These are phyloP conservation scores for Nothocercus julius DNA, from an alignment of 2,113 vertebrate species.

Conservation along the genomic window DNA sequence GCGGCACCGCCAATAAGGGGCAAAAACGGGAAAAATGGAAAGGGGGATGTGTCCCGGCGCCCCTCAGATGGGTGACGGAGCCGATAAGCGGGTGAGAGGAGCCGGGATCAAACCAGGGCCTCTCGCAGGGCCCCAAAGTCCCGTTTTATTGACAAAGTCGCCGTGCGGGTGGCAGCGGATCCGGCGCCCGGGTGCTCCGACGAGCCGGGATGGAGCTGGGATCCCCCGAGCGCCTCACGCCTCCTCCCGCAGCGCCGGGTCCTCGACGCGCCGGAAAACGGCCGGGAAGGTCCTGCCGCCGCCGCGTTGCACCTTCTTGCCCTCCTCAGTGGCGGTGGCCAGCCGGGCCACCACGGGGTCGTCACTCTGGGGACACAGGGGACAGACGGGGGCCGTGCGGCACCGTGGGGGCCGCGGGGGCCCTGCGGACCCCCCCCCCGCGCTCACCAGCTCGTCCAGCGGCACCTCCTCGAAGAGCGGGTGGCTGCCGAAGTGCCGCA, in stretches of 20 bases:
- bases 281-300: slow-evolving; percentile 88
- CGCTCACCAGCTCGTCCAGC: slow-evolving; percentile 85
- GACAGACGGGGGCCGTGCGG: background rate
- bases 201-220: too few species aligned
- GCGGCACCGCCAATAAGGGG: too few species aligned
- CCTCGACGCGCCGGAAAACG: slow-evolving; percentile 83
- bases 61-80: too few species aligned
- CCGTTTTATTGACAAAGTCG: background rate
- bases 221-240: background rate
- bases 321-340: slow-evolving; percentile 89
- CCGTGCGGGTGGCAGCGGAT: background rate
- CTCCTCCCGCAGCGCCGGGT: background rate
- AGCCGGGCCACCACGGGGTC: slow-evolving; percentile 84
- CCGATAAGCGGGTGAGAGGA: too few species aligned
- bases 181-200: background rate
- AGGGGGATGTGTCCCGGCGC: too few species aligned
- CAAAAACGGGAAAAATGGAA: too few species aligned
- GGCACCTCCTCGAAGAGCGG: slow-evolving; percentile 84
- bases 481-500: slow-evolving; percentile 88
- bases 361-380: slow-evolving; percentile 71
- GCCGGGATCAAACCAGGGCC: background rate
- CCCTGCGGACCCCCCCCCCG: background rate
- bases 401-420: too few species aligned
- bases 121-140: too few species aligned
- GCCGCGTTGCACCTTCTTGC: slow-evolving; percentile 90